Percentiles rank a stretch among this genome's conserved stretches.
Conservation (phyloP, 1,140 invertebrate species). For the Paraescarpia echinospica region DNA sequence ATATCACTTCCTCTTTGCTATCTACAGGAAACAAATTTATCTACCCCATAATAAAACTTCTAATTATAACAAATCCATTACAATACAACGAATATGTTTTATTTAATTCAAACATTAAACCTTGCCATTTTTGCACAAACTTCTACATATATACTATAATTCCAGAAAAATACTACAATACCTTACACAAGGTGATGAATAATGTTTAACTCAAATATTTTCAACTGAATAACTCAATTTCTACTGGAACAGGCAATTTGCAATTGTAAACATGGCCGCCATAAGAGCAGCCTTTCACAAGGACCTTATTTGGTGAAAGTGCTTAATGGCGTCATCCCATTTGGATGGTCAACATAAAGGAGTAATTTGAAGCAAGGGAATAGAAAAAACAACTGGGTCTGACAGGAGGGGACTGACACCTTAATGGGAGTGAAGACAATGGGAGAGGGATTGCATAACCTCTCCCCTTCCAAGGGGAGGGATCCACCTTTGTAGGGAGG, state of each 20-base stretch:
- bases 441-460: not conserved
- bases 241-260: not conserved
- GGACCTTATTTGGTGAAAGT: not conserved
- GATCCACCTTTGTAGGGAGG: not conserved
- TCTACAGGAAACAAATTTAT: not conserved
- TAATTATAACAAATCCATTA: not conserved
- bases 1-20: not conserved
- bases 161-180: not conserved
- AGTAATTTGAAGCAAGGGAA: not conserved
- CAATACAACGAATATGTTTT: not conserved
- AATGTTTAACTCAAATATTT: not conserved
- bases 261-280: not conserved
- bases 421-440: not conserved
- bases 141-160: not conserved
- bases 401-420: not conserved
- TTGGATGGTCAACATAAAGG: not conserved
- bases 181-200: not conserved
- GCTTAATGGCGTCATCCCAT: not conserved
- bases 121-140: not conserved
- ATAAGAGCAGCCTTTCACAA: not conserved
- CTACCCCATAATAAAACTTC: not conserved
- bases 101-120: not conserved
- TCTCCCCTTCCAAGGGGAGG: not conserved
- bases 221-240: not conserved
- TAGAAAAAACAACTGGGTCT: not conserved